Evolutionary conservation across 2,113 vertebrate species (phyloP).

Genomic region (Burhinus oedicnemus): DNA sequence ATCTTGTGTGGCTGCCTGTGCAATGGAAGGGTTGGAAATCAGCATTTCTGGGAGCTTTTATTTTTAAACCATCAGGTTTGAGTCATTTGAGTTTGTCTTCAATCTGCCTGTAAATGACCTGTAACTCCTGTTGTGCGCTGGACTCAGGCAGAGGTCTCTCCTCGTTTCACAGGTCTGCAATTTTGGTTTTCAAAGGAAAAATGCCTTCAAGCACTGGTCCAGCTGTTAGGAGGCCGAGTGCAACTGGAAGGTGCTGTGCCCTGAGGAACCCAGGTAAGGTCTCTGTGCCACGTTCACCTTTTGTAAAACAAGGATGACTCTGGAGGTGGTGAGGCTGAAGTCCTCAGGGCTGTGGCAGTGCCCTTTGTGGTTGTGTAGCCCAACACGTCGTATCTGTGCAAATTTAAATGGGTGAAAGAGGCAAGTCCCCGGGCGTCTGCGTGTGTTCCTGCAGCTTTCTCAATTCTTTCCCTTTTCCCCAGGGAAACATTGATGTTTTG

Average conservation of each 20-base stretch:
- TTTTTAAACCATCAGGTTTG: neutral
- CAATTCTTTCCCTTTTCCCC: neutral
- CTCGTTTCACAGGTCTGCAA: accelerated
- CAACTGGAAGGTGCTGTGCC: neutral
- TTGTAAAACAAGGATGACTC: accelerated
- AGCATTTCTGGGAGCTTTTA: neutral
- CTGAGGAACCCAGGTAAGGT: neutral
- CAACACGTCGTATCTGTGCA: accelerated
- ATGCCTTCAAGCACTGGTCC: accelerated
- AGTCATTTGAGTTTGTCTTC: neutral
- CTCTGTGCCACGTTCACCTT: neutral
- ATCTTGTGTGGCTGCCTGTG: accelerated
- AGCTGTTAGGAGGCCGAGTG: neutral
- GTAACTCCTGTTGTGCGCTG: accelerated
- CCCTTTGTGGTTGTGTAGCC: neutral
- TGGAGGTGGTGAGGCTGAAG: neutral
- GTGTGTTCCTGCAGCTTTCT: neutral
- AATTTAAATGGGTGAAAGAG: neutral
- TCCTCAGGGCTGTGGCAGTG: neutral
- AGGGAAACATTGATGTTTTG: neutral
- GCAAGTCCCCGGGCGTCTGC: accelerated
- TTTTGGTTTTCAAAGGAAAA: neutral
- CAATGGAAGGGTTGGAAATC: neutral
- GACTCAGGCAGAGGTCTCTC: neutral
- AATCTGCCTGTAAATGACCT: neutral